A percentile compares a stretch with the other conserved stretches of the same genome.
phyloP scores from a whole-genome alignment of 53 echinoderm and acorn worm species.

The Luidia sarsii region DNA sequence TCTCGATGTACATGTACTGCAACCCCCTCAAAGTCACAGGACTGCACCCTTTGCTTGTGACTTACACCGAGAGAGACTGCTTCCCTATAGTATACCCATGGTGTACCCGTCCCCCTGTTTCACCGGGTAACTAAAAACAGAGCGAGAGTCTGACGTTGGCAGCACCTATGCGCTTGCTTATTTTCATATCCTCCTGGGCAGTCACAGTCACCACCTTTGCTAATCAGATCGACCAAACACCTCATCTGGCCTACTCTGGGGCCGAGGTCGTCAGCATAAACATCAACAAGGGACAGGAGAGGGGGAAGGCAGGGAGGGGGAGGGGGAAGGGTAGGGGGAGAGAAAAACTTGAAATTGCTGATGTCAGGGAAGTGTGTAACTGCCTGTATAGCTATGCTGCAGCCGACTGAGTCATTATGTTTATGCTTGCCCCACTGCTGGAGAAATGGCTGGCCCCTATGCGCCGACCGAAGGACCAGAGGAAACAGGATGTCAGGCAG shows the following conservation, averaged over 20 bases:
- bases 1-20: too few relatives aligned
- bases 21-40: too few relatives aligned
- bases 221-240: not conserved
- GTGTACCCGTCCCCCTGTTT: too few relatives aligned
- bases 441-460: not conserved
- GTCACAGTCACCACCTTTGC: conserved; percentile 1
- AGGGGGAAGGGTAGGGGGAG: not conserved
- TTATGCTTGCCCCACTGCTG: too few relatives aligned
- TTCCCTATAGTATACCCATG: too few relatives aligned
- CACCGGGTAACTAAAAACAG: too few relatives aligned
- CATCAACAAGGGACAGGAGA: not conserved
- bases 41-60: too few relatives aligned
- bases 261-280: not conserved
- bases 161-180: not conserved
- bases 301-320: not conserved
- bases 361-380: not conserved
- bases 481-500: conserved; percentile 37
- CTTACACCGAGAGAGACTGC: too few relatives aligned
- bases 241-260: not conserved
- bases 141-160: too few relatives aligned
- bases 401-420: conserved; percentile 1
- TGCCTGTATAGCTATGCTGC: too few relatives aligned
- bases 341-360: not conserved
- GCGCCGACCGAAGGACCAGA: not conserved
- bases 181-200: conserved; percentile 4